phyloP scores from a whole-genome alignment of 2,888 invertebrate species.

The Idaea dimidiata region DNA sequence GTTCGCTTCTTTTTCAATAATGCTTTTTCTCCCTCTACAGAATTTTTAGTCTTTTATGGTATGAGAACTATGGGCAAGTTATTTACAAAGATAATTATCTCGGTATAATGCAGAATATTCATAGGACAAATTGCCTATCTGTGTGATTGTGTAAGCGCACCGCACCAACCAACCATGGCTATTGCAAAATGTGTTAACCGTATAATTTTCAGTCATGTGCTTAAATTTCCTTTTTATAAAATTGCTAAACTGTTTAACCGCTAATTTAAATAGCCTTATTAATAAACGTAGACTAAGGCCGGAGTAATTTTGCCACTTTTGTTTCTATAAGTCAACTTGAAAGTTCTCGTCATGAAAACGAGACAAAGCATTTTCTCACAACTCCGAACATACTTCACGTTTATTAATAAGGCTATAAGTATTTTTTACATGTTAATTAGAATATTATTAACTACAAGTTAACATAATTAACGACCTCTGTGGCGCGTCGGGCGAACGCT shows the following conservation, averaged over 20 bases:
- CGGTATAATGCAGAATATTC: slow-evolving; percentile 66
- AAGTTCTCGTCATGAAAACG: too few species aligned
- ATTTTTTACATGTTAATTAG: slow-evolving; percentile 20
- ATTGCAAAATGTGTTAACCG: neutral
- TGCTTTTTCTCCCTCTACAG: slow-evolving; percentile 69
- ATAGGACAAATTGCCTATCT: slow-evolving; percentile 62
- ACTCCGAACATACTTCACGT: too few species aligned
- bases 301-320: too few species aligned
- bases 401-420: too few species aligned
- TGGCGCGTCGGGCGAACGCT: too few species aligned
- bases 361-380: too few species aligned
- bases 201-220: too few species aligned
- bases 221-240: neutral
- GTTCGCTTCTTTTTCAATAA: slow-evolving; percentile 78
- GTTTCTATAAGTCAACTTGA: too few species aligned
- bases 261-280: too few species aligned
- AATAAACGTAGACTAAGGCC: too few species aligned
- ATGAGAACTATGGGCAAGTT: slow-evolving; percentile 65
- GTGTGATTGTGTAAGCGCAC: slow-evolving; percentile 59
- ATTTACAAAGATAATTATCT: slow-evolving; percentile 74
- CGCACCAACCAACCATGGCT: slow-evolving; percentile 10
- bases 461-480: too few species aligned
- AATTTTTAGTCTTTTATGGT: slow-evolving; percentile 77
- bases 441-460: neutral
- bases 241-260: too few species aligned